Conservation (phyloP, 2,797 vertebrate species). For the Sebastes matsubarae region DNA sequence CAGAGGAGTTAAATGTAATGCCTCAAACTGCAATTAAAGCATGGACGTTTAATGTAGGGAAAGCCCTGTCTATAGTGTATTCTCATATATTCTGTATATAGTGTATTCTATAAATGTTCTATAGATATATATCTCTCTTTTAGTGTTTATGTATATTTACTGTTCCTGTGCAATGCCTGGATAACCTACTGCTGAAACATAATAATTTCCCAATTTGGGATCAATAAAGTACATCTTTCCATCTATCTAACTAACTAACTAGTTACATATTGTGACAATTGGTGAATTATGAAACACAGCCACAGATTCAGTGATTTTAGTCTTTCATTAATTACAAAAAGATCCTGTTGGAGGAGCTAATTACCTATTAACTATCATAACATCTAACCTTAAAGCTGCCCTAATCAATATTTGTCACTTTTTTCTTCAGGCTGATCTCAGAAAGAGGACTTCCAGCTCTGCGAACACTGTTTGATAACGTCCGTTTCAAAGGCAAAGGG, state of each 20-base stretch:
- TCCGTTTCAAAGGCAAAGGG: constrained; percentile 92
- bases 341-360: no score
- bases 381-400: neutral
- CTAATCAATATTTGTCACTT: neutral
- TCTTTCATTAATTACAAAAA: neutral
- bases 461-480: constrained; percentile 86
- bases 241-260: neutral
- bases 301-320: neutral
- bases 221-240: no score
- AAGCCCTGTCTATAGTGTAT: neutral
- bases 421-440: constrained; percentile 85
- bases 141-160: no score
- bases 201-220: neutral
- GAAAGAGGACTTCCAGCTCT: constrained; percentile 94
- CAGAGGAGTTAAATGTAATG: neutral
- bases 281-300: neutral
- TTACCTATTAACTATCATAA: no score
- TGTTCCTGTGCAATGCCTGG: no score
- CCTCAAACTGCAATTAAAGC: neutral
- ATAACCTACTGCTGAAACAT: no score
- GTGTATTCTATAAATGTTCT: no score
- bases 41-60: neutral
- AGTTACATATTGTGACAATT: neutral
- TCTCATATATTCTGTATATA: no score
- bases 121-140: no score